Base-by-base conservation (phyloP, 2,888 invertebrate species). In the Rhagonycha lutea region DNA sequence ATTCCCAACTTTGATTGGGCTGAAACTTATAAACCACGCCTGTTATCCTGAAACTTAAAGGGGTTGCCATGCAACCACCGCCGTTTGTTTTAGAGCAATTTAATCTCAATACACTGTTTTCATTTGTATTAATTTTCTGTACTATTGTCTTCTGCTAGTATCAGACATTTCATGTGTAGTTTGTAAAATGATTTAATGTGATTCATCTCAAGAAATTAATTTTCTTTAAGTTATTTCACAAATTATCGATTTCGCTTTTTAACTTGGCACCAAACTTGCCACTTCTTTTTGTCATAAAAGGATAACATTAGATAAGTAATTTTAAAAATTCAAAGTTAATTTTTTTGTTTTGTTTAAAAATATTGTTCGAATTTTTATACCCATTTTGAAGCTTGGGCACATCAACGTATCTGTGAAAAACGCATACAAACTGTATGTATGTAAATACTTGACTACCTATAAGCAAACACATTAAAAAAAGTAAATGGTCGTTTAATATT, bases 1-100 rank as follows among this genome's bases (percentile, higher is more conserved):
- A 83, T 80, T 75, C 79, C 77, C 68, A 61, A 47, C 70, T 80
- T 71, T 78, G 80, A 87, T 87, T 87, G 87, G 88, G 68, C 74
- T 78, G 81, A 81, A 83, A 83, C 76, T 83, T 82, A 79, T 65
- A 62, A 74, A 75, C 83, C 79, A 79, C 82, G 81, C 82, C 82
- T 75, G 47, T 78, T 71, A 80, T 76, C 81, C 82, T 78, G 79
- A 81, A 79, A 76, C 74, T 77, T 75, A 75, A 78, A 81, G 81
- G 81, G 81, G 82, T 81, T 81, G 82, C 83, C 80, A 79, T 68
- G 81, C 78, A 78, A 78, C 78, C 75, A 70, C 75, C 63, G 63
- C 63, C 71, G 26, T 69, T 61, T 61, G 65, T 72, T 73, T 74
- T 74, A 72, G 69, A 73, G 74, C 29, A 77, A 65, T 77, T 74